Conservation (phyloP, 2,113 vertebrate genomes). For the Triplophysa dalaica region DNA sequence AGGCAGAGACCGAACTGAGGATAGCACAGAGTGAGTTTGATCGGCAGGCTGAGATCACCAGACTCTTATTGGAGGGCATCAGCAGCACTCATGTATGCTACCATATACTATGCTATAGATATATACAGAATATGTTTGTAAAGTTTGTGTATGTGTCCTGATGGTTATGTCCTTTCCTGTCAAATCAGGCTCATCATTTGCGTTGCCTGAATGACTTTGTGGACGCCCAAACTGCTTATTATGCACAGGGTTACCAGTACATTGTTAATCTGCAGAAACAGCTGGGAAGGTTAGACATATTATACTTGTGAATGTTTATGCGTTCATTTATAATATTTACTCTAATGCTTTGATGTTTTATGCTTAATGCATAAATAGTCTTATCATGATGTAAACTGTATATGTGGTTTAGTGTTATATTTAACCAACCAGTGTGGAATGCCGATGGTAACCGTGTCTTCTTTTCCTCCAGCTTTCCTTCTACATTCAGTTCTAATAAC, state of each 20-base stretch:
- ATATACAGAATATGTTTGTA: neutral
- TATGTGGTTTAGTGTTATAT: neutral
- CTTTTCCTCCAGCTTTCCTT: constrained; percentile 82
- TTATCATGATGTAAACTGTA: neutral
- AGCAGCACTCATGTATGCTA: constrained; percentile 85
- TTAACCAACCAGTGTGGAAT: neutral
- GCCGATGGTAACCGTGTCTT: neutral
- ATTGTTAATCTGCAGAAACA: constrained; percentile 98
- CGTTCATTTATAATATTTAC: neutral
- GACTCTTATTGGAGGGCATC: constrained; percentile 84
- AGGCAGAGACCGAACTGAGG: constrained; percentile 93
- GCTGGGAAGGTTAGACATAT: constrained; percentile 85
- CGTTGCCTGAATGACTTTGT: constrained; percentile 97
- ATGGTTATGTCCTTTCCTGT: neutral
- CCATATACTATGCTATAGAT: neutral
- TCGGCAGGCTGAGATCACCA: constrained; percentile 87
- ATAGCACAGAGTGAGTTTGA: constrained; percentile 93
- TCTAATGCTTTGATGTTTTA: neutral
- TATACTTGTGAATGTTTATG: neutral
- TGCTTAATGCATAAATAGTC: neutral
- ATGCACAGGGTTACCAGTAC: constrained; percentile 96
- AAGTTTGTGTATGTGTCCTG: neutral
- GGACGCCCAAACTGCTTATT: constrained; percentile 94
- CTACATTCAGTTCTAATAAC: constrained; percentile 87
- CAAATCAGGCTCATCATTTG: constrained; percentile 89